phyloP scores from a whole-genome alignment of 1,140 invertebrate genomes.

The Acromyrmex echinatior region DNA sequence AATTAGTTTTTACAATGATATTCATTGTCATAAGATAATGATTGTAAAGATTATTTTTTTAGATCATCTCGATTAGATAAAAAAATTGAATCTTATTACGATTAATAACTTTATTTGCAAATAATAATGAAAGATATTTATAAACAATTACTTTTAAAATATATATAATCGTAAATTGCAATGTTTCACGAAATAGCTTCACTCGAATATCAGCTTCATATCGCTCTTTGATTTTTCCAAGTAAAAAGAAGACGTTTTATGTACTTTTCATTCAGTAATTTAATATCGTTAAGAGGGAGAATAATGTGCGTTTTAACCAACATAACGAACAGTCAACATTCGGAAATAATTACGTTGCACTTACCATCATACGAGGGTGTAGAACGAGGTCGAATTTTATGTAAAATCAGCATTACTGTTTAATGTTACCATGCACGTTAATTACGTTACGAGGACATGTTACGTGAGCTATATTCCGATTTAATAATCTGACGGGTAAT shows the following conservation, averaged over 20 bases:
- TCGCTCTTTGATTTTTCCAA: neutral
- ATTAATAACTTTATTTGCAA: slow-evolving; percentile 11
- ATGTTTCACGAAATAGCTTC: neutral
- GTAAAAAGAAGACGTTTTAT: neutral
- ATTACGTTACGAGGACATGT: slow-evolving; percentile 40
- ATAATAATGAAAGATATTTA: neutral
- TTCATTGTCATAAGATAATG: no score
- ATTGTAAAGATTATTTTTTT: neutral
- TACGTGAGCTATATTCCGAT: slow-evolving; percentile 47
- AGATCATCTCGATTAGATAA: neutral
- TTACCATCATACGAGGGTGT: neutral
- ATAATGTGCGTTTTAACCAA: slow-evolving; percentile 7
- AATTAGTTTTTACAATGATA: neutral
- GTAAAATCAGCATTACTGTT: slow-evolving; percentile 36
- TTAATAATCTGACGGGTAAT: slow-evolving; percentile 57
- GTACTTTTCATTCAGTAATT: neutral
- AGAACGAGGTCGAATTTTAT: slow-evolving; percentile 17
- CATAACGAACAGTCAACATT: slow-evolving; percentile 3
- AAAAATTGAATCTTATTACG: neutral
- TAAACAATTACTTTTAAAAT: neutral
- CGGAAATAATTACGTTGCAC: slow-evolving; percentile 33
- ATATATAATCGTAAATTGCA: neutral
- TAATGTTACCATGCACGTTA: slow-evolving; percentile 48
- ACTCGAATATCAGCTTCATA: neutral
- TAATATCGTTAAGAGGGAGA: neutral